Conservation (phyloP, 2,113 vertebrate genomes). For the Xiphophorus hellerii region DNA sequence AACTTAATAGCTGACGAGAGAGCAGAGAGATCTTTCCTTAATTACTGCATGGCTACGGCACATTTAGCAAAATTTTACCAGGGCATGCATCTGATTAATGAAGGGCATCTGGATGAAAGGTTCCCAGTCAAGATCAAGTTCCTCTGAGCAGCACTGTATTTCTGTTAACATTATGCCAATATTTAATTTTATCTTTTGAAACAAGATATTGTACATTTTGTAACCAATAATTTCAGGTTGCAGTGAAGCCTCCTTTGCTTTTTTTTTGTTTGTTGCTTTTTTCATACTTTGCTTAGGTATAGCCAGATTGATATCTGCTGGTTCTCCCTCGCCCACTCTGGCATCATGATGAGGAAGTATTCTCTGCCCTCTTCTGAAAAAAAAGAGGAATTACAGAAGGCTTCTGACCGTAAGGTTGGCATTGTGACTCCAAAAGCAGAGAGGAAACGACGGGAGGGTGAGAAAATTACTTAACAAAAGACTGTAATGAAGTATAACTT, state of each 20-base stretch:
- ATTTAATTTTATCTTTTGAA: background rate
- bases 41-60: constrained; percentile 81
- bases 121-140: constrained; percentile 22
- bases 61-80: constrained; percentile 81
- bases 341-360: constrained; percentile 79
- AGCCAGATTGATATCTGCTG: constrained; percentile 80
- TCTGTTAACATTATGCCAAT: background rate
- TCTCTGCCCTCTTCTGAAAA: constrained; percentile 8
- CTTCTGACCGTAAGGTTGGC: background rate
- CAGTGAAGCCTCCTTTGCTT: background rate
- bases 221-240: background rate
- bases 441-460: constrained; percentile 36
- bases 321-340: constrained; percentile 87
- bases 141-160: too few species aligned
- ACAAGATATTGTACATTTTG: background rate
- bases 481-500: background rate
- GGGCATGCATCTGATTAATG: constrained; percentile 65
- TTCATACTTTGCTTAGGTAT: constrained; percentile 78
- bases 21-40: constrained; percentile 87
- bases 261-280: background rate
- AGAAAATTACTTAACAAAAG: constrained; percentile 12
- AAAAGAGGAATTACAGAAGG: constrained; percentile 20
- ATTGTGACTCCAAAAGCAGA: constrained; percentile 1
- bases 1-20: constrained; percentile 82
- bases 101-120: constrained; percentile 56